Conservation (phyloP, 2,888 invertebrate genomes). For the Oligia strigilis region DNA sequence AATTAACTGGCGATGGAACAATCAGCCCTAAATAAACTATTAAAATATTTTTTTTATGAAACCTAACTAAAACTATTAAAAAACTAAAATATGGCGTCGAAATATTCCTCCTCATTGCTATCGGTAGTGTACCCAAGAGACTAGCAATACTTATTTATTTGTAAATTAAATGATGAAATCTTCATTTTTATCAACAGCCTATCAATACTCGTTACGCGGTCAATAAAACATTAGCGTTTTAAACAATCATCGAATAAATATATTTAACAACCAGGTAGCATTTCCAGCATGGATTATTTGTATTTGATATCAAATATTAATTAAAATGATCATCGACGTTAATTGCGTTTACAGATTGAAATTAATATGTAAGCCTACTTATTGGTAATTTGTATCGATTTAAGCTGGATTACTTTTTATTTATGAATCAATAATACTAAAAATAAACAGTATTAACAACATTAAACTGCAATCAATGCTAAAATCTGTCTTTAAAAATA, state of each 20-base stretch:
- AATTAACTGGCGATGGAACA: too few species aligned
- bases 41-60: too few species aligned
- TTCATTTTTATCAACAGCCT: not conserved
- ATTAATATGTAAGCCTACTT: not conserved
- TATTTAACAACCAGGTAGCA: not conserved
- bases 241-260: not conserved
- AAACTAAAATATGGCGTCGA: too few species aligned
- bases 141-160: not conserved
- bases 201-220: not conserved
- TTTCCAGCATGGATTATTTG: not conserved
- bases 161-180: not conserved
- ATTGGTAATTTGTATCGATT: slow-evolving; percentile 6
- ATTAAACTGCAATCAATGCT: not conserved
- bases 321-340: slow-evolving; percentile 14
- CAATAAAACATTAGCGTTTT: not conserved
- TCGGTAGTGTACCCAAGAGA: too few species aligned
- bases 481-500: not conserved
- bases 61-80: too few species aligned
- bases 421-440: not conserved
- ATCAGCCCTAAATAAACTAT: too few species aligned
- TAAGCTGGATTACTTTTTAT: slow-evolving; percentile 9
- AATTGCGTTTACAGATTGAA: slow-evolving; percentile 5
- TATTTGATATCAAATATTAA: slow-evolving; percentile 14
- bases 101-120: too few species aligned
- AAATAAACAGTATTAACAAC: not conserved